Conservation (phyloP, 2,797 vertebrate species). For the Sternotherus odoratus region DNA sequence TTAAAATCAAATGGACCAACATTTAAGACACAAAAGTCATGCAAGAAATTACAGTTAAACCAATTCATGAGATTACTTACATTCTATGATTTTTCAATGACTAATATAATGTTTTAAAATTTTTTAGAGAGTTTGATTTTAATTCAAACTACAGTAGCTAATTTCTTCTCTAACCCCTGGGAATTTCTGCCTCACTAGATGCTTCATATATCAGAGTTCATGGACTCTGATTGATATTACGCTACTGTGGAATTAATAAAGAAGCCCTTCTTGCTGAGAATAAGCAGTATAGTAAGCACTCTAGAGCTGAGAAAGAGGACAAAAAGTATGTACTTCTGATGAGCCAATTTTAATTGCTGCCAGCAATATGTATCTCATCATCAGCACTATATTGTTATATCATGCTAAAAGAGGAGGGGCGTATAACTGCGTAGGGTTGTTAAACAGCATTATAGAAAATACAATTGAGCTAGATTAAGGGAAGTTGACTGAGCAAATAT, state of each 20-base stretch:
- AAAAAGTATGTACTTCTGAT: neutral
- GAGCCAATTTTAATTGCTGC: slow-evolving; percentile 11
- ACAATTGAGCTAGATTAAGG: neutral
- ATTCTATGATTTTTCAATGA: neutral
- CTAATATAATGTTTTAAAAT: slow-evolving; percentile 5
- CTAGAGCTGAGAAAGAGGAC: neutral
- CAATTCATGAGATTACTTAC: neutral
- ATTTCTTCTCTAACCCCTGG: neutral
- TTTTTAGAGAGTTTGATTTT: neutral
- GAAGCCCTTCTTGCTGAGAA: neutral
- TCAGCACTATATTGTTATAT: neutral
- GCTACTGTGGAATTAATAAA: neutral
- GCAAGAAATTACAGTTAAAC: neutral
- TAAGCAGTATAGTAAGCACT: neutral
- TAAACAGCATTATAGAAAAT: slow-evolving; percentile 19
- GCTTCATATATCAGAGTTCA: neutral
- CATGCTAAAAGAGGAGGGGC: neutral
- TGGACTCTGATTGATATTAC: neutral
- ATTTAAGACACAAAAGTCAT: neutral
- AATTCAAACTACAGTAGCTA: neutral
- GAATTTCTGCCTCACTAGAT: neutral
- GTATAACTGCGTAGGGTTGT: neutral
- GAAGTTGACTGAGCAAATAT: slow-evolving; percentile 21
- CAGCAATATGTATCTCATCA: neutral
- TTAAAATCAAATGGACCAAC: neutral